phyloP scores from a whole-genome alignment of 2,797 vertebrate genomes.

The Notoglanidium macrostoma region DNA sequence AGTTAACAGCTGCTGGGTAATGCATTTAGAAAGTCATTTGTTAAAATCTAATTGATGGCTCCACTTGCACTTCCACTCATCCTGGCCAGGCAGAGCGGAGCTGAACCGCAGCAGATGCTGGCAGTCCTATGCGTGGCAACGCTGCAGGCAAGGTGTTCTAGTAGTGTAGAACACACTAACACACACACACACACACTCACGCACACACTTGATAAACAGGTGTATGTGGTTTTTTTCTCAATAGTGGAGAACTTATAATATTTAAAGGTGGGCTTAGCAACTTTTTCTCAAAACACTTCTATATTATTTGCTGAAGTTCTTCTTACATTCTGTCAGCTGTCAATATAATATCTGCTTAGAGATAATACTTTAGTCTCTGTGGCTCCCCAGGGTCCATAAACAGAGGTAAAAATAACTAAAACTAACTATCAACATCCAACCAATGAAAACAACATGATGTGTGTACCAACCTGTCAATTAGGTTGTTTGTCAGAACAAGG shows the following conservation, averaged over 20 bases:
- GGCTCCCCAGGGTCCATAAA: not conserved
- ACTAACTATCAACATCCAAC: not conserved
- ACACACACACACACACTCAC: not conserved
- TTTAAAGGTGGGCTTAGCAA: not conserved
- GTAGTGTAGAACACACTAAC: slow-evolving; percentile 34
- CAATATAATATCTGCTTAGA: not conserved
- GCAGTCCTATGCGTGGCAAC: slow-evolving; percentile 56
- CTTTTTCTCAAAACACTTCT: not conserved
- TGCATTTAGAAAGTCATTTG: slow-evolving; percentile 78
- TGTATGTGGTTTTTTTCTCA: not conserved
- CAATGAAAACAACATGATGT: not conserved
- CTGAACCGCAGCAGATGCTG: slow-evolving; percentile 71
- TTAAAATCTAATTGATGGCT: slow-evolving; percentile 82
- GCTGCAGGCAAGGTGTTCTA: slow-evolving; percentile 55
- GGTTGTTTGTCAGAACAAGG: not conserved
- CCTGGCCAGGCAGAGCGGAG: slow-evolving; percentile 60
- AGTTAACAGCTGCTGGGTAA: slow-evolving; percentile 80
- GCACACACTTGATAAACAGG: slow-evolving; percentile 2
- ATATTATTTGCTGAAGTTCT: not conserved
- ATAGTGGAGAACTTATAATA: not conserved
- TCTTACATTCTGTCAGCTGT: not conserved
- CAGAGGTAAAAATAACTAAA: not conserved
- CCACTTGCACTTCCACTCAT: slow-evolving; percentile 72
- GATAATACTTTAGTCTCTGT: not conserved
- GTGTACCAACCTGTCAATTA: not conserved